Evolutionary conservation across 2,888 invertebrate species (phyloP).

Genomic region (Cheilosia impressa): DNA sequence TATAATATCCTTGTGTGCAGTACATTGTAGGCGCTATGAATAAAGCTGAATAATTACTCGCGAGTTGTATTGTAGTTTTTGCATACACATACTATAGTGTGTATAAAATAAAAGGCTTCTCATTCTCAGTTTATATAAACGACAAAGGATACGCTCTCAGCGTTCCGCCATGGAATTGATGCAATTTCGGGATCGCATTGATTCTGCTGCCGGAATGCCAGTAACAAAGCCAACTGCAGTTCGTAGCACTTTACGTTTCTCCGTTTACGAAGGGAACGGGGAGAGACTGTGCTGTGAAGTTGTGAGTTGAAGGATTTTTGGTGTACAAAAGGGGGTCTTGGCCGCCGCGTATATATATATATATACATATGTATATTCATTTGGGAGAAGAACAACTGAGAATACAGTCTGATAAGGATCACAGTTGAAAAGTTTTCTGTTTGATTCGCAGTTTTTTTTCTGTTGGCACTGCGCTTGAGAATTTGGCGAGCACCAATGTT

Average conservation of each 20-base stretch:
- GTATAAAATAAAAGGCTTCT: constrained; percentile 16
- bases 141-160: constrained; percentile 65
- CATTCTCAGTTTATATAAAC: constrained; percentile 35
- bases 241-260: constrained; percentile 38
- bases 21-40: constrained; percentile 66
- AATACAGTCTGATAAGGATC: constrained; percentile 59
- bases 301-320: background rate
- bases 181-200: constrained; percentile 67
- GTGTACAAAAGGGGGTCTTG: constrained; percentile 37
- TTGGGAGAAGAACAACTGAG: constrained; percentile 43
- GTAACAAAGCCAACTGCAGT: constrained; percentile 65
- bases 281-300: background rate
- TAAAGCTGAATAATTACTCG: constrained; percentile 72
- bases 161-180: constrained; percentile 67
- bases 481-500: constrained; percentile 32
- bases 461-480: constrained; percentile 36
- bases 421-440: constrained; percentile 53
- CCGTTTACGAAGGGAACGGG: constrained; percentile 3
- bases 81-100: background rate
- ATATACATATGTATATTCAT: constrained; percentile 21
- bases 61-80: constrained; percentile 49
- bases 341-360: constrained; percentile 33
- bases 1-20: constrained; percentile 57
- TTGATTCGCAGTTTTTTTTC: constrained; percentile 28
- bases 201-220: constrained; percentile 43